These are phyloP conservation scores for Hyperoodon ampullatus DNA, from an alignment of 2,113 vertebrate species.

Conservation along the genomic window DNA sequence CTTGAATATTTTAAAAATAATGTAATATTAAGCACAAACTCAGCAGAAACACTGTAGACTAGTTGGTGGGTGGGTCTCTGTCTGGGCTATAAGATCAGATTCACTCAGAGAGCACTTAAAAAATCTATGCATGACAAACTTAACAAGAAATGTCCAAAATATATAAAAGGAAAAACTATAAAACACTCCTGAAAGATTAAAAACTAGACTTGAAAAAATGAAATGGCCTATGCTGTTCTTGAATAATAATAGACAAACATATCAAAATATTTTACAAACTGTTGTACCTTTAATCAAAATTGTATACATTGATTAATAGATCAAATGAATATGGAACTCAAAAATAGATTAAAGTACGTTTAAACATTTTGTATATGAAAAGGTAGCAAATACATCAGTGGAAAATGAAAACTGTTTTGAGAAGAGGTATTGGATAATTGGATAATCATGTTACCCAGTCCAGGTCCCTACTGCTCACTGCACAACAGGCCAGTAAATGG, in stretches of 20 bases:
- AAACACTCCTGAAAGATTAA: background rate
- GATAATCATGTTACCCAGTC: background rate
- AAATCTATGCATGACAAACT: background rate
- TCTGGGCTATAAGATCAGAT: background rate
- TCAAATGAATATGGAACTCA: background rate
- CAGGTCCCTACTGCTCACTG: background rate
- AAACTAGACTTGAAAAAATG: background rate
- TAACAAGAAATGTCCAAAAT: background rate
- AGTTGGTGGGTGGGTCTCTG: background rate
- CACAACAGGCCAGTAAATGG: background rate
- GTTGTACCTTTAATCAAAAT: background rate
- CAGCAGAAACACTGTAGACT: background rate
- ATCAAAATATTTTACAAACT: background rate
- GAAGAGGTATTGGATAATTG: background rate
- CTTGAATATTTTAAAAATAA: background rate
- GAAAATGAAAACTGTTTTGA: background rate
- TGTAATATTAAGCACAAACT: background rate
- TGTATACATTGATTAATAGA: background rate
- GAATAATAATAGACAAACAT: background rate
- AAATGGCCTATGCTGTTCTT: background rate
- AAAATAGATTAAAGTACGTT: background rate
- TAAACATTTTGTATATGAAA: background rate
- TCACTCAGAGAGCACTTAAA: background rate
- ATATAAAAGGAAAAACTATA: background rate
- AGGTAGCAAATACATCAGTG: background rate